Evolutionary conservation across 2,888 invertebrate species (phyloP).

Genomic region (Ormia ochracea): DNA sequence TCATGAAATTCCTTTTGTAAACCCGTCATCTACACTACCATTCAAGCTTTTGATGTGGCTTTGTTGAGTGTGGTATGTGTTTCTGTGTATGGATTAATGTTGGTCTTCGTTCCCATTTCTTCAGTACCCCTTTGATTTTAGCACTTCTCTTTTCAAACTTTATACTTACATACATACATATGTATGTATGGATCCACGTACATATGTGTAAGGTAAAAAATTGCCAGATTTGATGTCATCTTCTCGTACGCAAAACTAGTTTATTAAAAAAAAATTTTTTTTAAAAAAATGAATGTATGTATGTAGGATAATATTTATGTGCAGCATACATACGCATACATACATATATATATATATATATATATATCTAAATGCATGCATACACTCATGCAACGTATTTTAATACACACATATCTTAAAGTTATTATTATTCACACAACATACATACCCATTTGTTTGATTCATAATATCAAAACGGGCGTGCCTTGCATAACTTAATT

Average conservation of each 20-base stretch:
- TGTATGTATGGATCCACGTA: too few relatives aligned
- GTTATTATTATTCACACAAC: too few relatives aligned
- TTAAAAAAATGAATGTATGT: too few relatives aligned
- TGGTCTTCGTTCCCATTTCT: neutral
- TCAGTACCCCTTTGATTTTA: neutral
- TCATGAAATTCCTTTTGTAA: conserved; percentile 54
- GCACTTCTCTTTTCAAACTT: neutral
- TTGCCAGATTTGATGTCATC: conserved; percentile 12
- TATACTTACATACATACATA: too few relatives aligned
- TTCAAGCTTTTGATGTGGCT: conserved; percentile 4
- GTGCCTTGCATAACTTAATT: too few relatives aligned
- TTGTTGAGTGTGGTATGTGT: neutral
- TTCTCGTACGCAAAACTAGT: conserved; percentile 9
- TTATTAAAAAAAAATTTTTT: conserved; percentile 9
- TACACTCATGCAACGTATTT: too few relatives aligned
- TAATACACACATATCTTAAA: too few relatives aligned
- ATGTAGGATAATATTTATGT: too few relatives aligned
- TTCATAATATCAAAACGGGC: too few relatives aligned
- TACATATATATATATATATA: neutral
- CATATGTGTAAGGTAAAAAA: neutral
- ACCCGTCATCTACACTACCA: conserved; percentile 47
- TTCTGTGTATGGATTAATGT: neutral
- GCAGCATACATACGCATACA: neutral
- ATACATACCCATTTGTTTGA: too few relatives aligned
- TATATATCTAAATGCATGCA: neutral